Conservation (phyloP, 2,113 vertebrate species). For the Gallinago paraguaiae region DNA sequence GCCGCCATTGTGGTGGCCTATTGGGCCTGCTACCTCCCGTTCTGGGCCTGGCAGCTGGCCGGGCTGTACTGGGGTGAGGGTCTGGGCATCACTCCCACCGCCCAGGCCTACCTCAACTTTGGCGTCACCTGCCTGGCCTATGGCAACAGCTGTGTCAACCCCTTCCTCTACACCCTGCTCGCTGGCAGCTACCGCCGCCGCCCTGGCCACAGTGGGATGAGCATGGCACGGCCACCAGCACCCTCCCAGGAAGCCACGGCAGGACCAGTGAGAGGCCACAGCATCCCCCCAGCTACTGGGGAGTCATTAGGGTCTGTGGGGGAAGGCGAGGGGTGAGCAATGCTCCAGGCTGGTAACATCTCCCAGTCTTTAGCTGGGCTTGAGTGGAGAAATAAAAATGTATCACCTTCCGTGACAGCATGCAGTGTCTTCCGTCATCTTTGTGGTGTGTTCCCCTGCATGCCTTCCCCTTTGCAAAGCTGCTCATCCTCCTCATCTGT, state of each 20-base stretch:
- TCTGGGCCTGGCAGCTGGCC: conserved; percentile 88
- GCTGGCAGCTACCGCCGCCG: conserved; percentile 74
- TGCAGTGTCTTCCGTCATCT: not conserved
- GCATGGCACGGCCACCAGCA: fast-evolving
- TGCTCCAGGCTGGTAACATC: not conserved
- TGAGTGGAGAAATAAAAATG: not conserved
- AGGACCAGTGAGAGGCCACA: not conserved
- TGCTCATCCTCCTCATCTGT: not conserved
- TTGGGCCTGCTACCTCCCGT: conserved; percentile 88
- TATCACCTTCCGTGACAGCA: not conserved
- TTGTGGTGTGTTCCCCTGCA: not conserved
- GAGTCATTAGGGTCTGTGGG: not conserved
- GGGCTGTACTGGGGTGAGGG: conserved; percentile 72
- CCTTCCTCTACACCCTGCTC: conserved; percentile 84
- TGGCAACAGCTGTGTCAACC: conserved; percentile 87
- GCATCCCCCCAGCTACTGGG: not conserved
- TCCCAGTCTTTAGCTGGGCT: not conserved
- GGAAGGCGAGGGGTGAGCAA: not conserved
- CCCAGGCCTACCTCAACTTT: conserved; percentile 84
- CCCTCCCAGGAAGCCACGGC: not conserved
- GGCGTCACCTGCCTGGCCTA: conserved; percentile 87
- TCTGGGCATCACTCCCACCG: conserved; percentile 65
- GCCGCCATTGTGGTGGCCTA: conserved; percentile 80
- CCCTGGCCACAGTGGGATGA: not conserved
- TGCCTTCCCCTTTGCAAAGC: not conserved